A percentile compares a stretch with the other conserved stretches of the same genome.
These are phyloP conservation scores for Syngnathus typhle DNA, from an alignment of 2,113 vertebrate species.

Conservation along the genomic window DNA sequence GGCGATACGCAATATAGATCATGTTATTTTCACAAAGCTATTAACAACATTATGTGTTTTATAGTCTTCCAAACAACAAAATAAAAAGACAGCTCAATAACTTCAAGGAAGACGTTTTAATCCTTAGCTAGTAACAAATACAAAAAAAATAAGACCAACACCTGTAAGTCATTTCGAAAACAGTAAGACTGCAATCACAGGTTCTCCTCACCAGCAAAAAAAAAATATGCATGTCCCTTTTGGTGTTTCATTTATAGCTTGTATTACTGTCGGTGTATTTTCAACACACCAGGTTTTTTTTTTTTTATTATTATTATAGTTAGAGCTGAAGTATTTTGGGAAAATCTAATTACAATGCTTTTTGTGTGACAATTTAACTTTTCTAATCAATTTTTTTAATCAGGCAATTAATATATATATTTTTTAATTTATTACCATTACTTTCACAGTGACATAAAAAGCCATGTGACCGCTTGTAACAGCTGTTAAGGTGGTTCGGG, in stretches of 20 bases:
- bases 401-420: no score
- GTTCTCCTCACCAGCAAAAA: neutral
- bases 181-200: neutral
- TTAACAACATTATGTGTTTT: neutral
- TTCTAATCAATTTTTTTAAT: no score
- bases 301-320: no score
- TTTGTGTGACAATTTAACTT: no score
- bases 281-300: no score
- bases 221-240: no score
- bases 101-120: neutral
- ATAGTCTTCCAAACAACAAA: neutral
- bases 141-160: neutral
- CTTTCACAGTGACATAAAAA: no score
- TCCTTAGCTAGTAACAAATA: neutral
- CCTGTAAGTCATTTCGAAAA: neutral
- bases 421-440: no score
- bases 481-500: constrained; percentile 61
- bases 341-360: no score
- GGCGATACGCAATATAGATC: neutral
- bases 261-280: no score
- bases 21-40: neutral
- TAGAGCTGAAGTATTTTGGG: no score
- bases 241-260: no score
- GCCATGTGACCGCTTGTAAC: constrained; percentile 40
- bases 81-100: neutral